These are phyloP conservation scores for Tricholaema leucomelas DNA, from an alignment of 2,113 vertebrate species.

Conservation along the genomic window DNA sequence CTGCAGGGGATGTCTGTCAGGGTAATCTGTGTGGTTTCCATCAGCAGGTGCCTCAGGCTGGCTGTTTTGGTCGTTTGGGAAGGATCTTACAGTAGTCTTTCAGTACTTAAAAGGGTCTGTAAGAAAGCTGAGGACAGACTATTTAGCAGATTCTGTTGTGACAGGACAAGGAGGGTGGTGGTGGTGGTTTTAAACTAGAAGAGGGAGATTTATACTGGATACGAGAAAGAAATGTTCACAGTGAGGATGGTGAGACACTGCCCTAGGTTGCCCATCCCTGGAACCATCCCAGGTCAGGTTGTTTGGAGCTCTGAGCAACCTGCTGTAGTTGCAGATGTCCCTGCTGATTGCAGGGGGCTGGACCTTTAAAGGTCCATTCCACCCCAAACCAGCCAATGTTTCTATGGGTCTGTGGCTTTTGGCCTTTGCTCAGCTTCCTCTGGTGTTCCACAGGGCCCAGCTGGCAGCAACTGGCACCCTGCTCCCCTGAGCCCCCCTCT, in stretches of 20 bases:
- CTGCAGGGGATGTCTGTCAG: background rate
- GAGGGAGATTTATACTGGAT: too few relatives aligned
- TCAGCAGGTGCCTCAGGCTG: background rate
- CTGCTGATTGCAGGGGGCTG: too few relatives aligned
- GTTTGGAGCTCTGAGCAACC: too few relatives aligned
- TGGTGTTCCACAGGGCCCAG: too few relatives aligned
- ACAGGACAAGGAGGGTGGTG: background rate
- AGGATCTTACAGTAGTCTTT: background rate
- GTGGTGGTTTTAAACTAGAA: too few relatives aligned
- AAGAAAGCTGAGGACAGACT: background rate
- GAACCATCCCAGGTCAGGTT: background rate
- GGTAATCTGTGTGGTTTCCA: accelerated
- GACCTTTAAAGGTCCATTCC: too few relatives aligned
- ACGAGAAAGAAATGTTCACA: background rate
- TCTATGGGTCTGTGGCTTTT: too few relatives aligned
- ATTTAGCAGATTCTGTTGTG: background rate
- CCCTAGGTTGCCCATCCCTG: background rate
- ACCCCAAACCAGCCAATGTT: too few relatives aligned
- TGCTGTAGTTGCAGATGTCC: too few relatives aligned
- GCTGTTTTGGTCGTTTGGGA: background rate
- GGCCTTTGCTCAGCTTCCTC: too few relatives aligned
- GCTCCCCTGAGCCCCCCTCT: background rate
- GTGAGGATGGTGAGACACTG: background rate
- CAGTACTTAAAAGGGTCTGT: background rate
- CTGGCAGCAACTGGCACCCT: too few relatives aligned